phyloP scores from a whole-genome alignment of 2,113 vertebrate species.

The Tinamus guttatus region DNA sequence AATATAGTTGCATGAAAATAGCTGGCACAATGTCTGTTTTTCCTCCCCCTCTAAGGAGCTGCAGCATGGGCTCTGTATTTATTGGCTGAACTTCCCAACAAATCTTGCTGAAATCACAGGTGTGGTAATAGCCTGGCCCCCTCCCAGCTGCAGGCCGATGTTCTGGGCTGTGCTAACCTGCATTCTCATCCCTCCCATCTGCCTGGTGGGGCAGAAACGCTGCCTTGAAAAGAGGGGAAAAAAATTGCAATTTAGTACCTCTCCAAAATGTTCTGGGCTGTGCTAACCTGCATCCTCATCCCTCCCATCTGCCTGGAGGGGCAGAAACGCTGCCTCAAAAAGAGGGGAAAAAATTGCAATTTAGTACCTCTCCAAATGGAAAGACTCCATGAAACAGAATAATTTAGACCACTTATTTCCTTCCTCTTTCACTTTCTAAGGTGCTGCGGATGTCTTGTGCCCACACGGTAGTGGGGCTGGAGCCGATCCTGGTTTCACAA shows the following conservation, averaged over 20 bases:
- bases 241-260: neutral
- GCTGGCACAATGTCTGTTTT: constrained; percentile 56
- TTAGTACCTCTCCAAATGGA: neutral
- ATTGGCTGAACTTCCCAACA: constrained; percentile 23
- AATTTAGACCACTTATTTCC: neutral
- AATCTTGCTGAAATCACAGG: constrained; percentile 58
- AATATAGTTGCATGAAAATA: constrained; percentile 67
- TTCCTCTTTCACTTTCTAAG: neutral
- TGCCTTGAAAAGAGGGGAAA: neutral
- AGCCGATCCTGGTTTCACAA: neutral
- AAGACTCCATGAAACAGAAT: neutral
- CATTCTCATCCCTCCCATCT: neutral
- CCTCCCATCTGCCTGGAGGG: neutral
- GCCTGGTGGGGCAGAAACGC: neutral
- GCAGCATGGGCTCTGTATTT: constrained; percentile 41
- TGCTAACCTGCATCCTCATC: constrained; percentile 12
- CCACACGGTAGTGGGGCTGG: neutral
- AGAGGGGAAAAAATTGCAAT: neutral
- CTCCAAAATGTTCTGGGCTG: neutral
- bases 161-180: neutral
- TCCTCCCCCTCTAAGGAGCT: constrained; percentile 53
- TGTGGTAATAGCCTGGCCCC: neutral
- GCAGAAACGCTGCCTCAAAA: neutral
- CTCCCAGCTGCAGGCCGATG: constrained; percentile 18
- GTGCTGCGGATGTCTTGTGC: neutral